Conservation (phyloP, 2,797 vertebrate species). For the Channa striata region DNA sequence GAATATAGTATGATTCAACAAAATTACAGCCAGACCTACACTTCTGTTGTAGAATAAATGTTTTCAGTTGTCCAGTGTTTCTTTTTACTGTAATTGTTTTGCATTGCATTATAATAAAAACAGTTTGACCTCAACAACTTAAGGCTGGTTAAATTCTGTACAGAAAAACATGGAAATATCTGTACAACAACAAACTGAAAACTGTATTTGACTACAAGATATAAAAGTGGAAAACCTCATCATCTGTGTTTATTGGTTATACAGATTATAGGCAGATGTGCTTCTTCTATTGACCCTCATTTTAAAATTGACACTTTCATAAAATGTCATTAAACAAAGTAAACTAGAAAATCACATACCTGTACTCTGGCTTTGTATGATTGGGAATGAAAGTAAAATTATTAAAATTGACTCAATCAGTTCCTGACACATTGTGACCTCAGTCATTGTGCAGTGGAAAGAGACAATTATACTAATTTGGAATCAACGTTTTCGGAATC, state of each 20-base stretch:
- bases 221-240: background rate
- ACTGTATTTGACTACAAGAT: background rate
- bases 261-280: background rate
- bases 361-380: slow-evolving; percentile 3
- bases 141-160: background rate
- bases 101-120: slow-evolving; percentile 7
- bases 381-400: slow-evolving; percentile 6
- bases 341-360: background rate
- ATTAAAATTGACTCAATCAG: slow-evolving; percentile 7
- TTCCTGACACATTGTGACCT: slow-evolving; percentile 5
- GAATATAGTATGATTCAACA: slow-evolving; percentile 12
- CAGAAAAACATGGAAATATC: background rate
- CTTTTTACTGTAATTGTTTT: slow-evolving; percentile 9
- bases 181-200: background rate
- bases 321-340: slow-evolving; percentile 15
- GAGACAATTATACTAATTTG: background rate
- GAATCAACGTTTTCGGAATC: no score
- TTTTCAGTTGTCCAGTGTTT: background rate
- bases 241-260: background rate
- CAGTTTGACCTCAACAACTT: slow-evolving; percentile 18
- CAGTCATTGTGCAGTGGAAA: background rate
- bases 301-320: slow-evolving; percentile 4
- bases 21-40: background rate
- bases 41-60: background rate
- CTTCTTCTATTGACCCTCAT: background rate